phyloP scores from a whole-genome alignment of 64 coral and sea anemone species.

The Acropora yongei region DNA sequence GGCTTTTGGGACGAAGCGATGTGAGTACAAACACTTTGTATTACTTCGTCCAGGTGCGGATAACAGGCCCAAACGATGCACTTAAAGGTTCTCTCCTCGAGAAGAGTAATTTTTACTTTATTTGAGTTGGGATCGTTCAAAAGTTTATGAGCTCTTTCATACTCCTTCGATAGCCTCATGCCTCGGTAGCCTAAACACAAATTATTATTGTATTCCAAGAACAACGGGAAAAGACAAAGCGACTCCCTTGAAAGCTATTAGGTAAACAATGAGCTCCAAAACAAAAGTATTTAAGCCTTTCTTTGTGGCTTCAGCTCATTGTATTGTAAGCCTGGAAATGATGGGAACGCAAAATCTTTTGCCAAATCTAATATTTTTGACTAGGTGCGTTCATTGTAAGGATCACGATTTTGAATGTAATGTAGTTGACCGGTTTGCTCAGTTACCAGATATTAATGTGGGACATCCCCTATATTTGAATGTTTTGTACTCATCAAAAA shows the following conservation, averaged over 20 bases:
- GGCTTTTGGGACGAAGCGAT: conserved; percentile 97
- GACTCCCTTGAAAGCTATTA: background rate
- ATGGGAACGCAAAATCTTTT: background rate
- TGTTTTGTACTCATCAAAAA: too few species aligned
- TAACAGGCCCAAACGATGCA: background rate
- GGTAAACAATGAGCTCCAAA: background rate
- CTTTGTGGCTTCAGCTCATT: background rate
- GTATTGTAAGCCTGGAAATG: background rate
- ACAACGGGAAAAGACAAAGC: background rate
- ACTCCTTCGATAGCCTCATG: background rate
- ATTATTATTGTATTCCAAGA: background rate
- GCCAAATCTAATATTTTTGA: too few species aligned
- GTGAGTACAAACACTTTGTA: conserved; percentile 49
- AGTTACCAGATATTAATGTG: too few species aligned
- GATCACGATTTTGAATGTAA: too few species aligned
- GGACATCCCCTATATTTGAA: too few species aligned
- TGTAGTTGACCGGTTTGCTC: too few species aligned
- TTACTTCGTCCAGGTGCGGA: background rate
- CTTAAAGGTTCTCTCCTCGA: background rate
- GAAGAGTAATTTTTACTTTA: background rate
- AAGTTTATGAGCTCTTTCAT: background rate
- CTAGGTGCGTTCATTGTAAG: too few species aligned
- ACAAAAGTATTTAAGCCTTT: background rate
- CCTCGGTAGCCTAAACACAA: conserved; percentile 1
- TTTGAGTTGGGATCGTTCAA: too few species aligned